Percentiles rank a stretch among this genome's conserved stretches.
Conservation (phyloP, 2,888 invertebrate genomes). For the Deilephila porcellus region DNA sequence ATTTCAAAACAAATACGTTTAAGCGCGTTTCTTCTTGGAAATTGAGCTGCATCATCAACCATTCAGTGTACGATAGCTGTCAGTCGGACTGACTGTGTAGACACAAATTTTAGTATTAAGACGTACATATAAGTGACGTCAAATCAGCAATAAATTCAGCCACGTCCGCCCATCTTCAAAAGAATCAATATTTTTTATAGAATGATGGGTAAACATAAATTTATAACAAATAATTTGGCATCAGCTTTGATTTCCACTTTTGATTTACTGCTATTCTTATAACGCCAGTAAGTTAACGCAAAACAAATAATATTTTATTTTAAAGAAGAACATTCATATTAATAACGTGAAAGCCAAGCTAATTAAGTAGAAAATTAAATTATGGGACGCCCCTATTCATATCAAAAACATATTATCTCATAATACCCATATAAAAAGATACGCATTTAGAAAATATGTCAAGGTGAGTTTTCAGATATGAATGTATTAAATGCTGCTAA, state of each 20-base stretch:
- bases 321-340: too few species aligned
- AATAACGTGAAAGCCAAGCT: too few species aligned
- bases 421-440: too few species aligned
- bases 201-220: slow-evolving; percentile 19
- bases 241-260: slow-evolving; percentile 46
- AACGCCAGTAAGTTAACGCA: slow-evolving; percentile 43
- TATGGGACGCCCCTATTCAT: too few species aligned
- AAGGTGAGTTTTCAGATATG: too few species aligned
- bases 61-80: slow-evolving; percentile 18
- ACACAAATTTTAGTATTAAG: slow-evolving; percentile 23
- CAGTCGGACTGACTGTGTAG: background rate
- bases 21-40: background rate
- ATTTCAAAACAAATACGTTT: slow-evolving; percentile 12
- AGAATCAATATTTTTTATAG: slow-evolving; percentile 31
- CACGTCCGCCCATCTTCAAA: slow-evolving; percentile 18
- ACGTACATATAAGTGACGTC: slow-evolving; percentile 28
- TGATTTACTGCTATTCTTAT: slow-evolving; percentile 50
- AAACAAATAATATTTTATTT: background rate
- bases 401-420: too few species aligned
- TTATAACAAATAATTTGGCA: slow-evolving; percentile 45
- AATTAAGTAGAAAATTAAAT: too few species aligned
- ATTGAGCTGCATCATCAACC: background rate
- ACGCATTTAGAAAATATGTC: too few species aligned
- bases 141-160: slow-evolving; percentile 29
- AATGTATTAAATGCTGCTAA: too few species aligned